phyloP scores from a whole-genome alignment of 2,888 invertebrate genomes.

The Papilio elwesi region DNA sequence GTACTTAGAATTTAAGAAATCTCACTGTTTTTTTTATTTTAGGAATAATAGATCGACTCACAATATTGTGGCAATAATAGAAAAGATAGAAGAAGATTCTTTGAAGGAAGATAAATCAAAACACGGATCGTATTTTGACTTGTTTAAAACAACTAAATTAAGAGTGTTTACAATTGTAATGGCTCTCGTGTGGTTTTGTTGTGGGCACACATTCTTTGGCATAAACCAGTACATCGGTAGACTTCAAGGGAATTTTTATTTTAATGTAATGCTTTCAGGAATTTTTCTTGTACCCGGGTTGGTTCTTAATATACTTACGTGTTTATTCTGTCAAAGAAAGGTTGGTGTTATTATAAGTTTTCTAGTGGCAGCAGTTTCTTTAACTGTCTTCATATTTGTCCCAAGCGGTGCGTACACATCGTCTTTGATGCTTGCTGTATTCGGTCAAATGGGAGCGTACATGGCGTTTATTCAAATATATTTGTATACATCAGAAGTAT shows the following conservation, averaged over 20 bases:
- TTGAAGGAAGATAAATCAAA: conserved; percentile 49
- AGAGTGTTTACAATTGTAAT: conserved; percentile 87
- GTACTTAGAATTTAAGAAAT: neutral
- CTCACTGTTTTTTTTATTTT: conserved; percentile 45
- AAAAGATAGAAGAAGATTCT: conserved; percentile 62
- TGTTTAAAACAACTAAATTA: conserved; percentile 88
- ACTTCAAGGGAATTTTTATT: conserved; percentile 90
- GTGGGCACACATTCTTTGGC: conserved; percentile 92
- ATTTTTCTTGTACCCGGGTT: conserved; percentile 61
- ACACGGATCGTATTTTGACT: conserved; percentile 80
- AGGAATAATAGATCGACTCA: conserved; percentile 74
- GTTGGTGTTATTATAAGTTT: conserved; percentile 63
- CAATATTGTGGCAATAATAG: conserved; percentile 63
- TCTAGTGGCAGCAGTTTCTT: conserved; percentile 58
- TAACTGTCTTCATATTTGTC: conserved; percentile 67
- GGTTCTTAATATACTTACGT: conserved; percentile 61
- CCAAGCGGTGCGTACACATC: conserved; percentile 59
- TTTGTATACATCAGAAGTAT: conserved; percentile 87
- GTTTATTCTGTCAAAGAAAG: conserved; percentile 65
- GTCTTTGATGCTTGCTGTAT: conserved; percentile 88
- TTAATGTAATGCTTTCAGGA: conserved; percentile 91
- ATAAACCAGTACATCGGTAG: conserved; percentile 91
- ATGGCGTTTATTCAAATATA: conserved; percentile 76
- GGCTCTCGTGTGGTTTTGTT: conserved; percentile 90
- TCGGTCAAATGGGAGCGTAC: conserved; percentile 90